phyloP scores from a whole-genome alignment of 1,140 invertebrate genomes.

The Lepidotrigona ventralis region DNA sequence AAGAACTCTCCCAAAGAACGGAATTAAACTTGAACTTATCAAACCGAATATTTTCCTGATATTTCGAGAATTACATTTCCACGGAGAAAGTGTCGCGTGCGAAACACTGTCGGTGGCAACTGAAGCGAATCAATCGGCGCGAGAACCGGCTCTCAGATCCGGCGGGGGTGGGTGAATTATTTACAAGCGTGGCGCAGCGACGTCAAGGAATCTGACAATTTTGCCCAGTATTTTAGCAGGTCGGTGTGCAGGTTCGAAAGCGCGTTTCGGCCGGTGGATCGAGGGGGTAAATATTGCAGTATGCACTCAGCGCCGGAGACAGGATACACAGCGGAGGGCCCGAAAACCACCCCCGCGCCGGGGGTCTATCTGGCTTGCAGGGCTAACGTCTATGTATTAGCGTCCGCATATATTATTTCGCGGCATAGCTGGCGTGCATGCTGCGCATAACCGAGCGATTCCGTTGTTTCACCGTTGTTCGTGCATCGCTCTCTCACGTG shows the following conservation, averaged over 20 bases:
- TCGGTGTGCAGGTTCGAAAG: constrained; percentile 22
- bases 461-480: constrained; percentile 48
- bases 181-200: not conserved
- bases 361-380: constrained; percentile 21
- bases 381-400: constrained; percentile 75
- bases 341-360: constrained; percentile 10
- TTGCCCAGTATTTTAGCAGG: constrained; percentile 50
- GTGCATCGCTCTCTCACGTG: constrained; percentile 49
- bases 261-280: constrained; percentile 46
- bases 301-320: constrained; percentile 76
- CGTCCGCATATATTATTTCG: constrained; percentile 77
- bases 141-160: not conserved
- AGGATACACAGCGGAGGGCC: constrained; percentile 62
- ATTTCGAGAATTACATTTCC: not conserved
- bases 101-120: too few species aligned
- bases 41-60: not conserved
- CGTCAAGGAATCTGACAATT: constrained; percentile 51
- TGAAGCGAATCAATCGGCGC: not conserved
- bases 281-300: constrained; percentile 76
- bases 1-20: not conserved
- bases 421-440: constrained; percentile 61
- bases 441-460: constrained; percentile 56
- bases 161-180: constrained; percentile 26
- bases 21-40: not conserved
- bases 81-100: too few species aligned